These are phyloP conservation scores for Mycteria americana DNA, from an alignment of 2,797 vertebrate species.

Conservation along the genomic window DNA sequence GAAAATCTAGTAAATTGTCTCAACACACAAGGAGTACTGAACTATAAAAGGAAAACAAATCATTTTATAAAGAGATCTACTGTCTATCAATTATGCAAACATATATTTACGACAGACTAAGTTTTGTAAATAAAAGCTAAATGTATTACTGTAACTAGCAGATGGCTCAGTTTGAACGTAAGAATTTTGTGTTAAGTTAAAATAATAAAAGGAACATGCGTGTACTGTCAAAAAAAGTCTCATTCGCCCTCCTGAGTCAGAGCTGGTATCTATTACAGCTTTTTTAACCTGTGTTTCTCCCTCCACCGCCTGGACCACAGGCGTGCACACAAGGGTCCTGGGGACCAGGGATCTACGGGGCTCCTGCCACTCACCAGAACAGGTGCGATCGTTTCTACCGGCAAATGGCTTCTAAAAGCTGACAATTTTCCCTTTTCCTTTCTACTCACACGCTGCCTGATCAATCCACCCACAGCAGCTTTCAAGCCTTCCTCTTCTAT, in stretches of 20 bases:
- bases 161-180: not conserved
- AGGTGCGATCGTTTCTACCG: not conserved
- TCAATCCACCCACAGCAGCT: not conserved
- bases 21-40: not conserved
- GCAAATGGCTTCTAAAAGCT: not conserved
- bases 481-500: not conserved
- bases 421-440: not conserved
- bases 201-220: not conserved
- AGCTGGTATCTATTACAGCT: not conserved
- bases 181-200: not conserved
- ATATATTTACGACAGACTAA: not conserved
- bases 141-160: conserved; percentile 8
- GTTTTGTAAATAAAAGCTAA: conserved; percentile 25
- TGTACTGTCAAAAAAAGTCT: not conserved
- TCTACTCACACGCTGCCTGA: not conserved
- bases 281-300: not conserved
- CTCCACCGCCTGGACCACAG: not conserved
- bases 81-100: conserved; percentile 37
- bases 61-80: not conserved
- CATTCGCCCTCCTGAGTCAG: not conserved
- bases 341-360: not conserved
- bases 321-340: not conserved
- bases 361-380: not conserved
- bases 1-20: not conserved
- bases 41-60: conserved; percentile 2